Evolutionary conservation across 2,888 invertebrate genomes (phyloP).

Genomic region (Salpingus planirostris): DNA sequence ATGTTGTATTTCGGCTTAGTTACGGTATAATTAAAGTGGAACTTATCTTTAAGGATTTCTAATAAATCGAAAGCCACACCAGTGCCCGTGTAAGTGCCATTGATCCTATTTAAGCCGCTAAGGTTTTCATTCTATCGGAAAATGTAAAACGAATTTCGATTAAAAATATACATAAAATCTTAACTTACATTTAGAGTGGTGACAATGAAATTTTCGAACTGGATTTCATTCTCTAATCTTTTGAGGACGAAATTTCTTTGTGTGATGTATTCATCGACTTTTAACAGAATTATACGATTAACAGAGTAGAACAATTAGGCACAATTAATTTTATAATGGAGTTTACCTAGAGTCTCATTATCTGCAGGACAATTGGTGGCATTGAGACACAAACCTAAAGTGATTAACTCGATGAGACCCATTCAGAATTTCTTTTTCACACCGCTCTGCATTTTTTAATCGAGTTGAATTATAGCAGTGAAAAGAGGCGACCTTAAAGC

Average conservation of each 20-base stretch:
- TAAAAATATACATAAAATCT: not conserved
- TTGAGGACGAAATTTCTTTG: conserved; percentile 3
- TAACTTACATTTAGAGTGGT: conserved; percentile 18
- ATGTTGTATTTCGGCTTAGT: conserved; percentile 53
- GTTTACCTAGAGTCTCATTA: no score
- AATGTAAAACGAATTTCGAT: no score
- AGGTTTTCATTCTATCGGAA: conserved; percentile 52
- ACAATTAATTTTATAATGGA: no score
- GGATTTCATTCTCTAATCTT: conserved; percentile 18
- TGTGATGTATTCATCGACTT: no score
- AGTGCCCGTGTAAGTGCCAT: conserved; percentile 50
- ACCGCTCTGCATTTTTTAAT: conserved; percentile 8
- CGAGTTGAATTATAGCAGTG: no score
- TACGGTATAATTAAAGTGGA: conserved; percentile 67
- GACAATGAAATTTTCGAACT: conserved; percentile 19
- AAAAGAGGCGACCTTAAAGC: no score
- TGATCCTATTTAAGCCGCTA: conserved; percentile 46
- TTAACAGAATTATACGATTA: no score
- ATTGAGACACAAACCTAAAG: conserved; percentile 20
- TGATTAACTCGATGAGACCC: conserved; percentile 18
- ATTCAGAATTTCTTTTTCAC: conserved; percentile 12
- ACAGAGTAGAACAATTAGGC: no score
- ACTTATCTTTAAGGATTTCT: conserved; percentile 56
- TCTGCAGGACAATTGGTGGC: no score
- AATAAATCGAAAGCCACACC: conserved; percentile 69